phyloP scores from a whole-genome alignment of 2,797 vertebrate genomes.

The Poeciliopsis gracilis region DNA sequence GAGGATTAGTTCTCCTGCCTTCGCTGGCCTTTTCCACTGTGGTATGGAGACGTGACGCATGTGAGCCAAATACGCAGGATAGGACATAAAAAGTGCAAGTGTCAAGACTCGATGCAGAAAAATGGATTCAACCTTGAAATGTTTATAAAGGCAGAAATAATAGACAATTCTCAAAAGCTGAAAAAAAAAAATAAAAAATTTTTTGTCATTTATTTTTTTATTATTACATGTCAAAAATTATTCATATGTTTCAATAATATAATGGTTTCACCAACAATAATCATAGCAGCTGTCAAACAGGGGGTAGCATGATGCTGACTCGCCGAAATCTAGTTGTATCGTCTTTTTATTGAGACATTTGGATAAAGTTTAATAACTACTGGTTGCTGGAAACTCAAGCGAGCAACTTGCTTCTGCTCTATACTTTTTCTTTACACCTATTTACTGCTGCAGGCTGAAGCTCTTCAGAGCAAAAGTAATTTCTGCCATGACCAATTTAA shows the following conservation, averaged over 20 bases:
- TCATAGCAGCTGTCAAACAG: neutral
- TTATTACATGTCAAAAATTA: too few species aligned
- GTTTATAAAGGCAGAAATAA: too few species aligned
- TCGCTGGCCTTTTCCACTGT: neutral
- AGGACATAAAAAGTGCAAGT: neutral
- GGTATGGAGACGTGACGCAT: neutral
- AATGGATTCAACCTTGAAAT: neutral
- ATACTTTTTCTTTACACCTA: neutral
- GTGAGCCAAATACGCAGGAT: constrained; percentile 3
- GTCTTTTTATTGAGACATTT: neutral
- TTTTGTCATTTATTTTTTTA: too few species aligned
- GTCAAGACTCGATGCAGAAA: too few species aligned
- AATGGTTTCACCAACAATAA: neutral
- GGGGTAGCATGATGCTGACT: too few species aligned
- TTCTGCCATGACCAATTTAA: neutral
- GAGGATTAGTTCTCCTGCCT: constrained; percentile 10
- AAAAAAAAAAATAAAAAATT: too few species aligned
- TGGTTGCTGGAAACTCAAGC: neutral
- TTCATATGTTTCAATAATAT: neutral
- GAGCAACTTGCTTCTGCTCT: neutral
- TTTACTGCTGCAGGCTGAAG: neutral
- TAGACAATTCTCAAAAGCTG: too few species aligned
- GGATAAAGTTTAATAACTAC: neutral
- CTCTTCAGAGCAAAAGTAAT: neutral
- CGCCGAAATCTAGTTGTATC: neutral